Evolutionary conservation across 1,140 invertebrate species (phyloP), one percentile per base, ranked within the genome.

Genomic region (Euura saliciscinereae): DNA sequence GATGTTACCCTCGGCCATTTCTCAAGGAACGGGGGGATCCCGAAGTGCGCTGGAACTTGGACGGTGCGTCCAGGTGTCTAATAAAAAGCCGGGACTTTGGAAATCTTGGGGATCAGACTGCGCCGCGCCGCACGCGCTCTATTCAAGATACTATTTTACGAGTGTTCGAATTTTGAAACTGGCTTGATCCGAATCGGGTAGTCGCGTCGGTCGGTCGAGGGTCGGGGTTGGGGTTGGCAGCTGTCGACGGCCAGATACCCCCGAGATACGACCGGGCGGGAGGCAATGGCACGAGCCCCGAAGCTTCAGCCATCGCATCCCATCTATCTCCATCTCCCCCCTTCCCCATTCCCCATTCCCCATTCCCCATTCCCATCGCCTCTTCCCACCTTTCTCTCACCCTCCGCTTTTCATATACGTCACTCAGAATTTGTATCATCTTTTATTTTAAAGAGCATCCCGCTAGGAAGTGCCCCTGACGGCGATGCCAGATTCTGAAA

Each of bases 351-450:
- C 28, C 28, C 28, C 28, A 28, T 28, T 28, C 28, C 28, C 28
- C 28, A 28, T 28, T 28, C 28, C 28, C 28, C 28, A 28, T 28
- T 28, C 28, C 28, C 28, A 28, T 28, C 28, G 28, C 28, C 28
- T 6, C 51, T 6, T n/a, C 6, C 1, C 6, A 3, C 6, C 3
- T 59, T n/a, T 59, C 51, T 10, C 0, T 59, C 51, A 11, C 3
- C 13, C 51, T 59, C 51, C 51, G 13, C 8, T n/a, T 59, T 59
- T 59, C 51, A 59, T 59, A 59, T n/a, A 59, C 51, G 51, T 59
- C 51, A 59, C 3, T 59, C 51, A 59, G 51, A 59, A 59, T 59
- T 59, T 59, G 10, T n/a, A 59, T 59, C 51, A 59, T 59, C 51
- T 59, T 59, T 5, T 6, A 28, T 28, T 28, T 28, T 28, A 28